A percentile compares a stretch with the other conserved stretches of the same genome.
Conservation (phyloP, 2,113 vertebrate species). For the Carettochelys insculpta region DNA sequence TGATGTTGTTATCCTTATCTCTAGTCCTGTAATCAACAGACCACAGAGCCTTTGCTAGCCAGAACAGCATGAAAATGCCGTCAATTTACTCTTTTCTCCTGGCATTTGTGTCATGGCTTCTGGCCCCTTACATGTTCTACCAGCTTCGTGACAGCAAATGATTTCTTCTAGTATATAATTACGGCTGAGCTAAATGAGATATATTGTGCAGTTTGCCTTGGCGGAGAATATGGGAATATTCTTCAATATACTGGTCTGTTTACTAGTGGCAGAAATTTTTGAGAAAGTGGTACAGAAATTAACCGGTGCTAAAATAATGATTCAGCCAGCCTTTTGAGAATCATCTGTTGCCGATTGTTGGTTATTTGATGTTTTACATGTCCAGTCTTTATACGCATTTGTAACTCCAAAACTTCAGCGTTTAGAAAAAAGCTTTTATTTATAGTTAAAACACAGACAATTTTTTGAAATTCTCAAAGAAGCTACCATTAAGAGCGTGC, state of each 20-base stretch:
- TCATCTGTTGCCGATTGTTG: slow-evolving; percentile 38
- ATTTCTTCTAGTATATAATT: not conserved
- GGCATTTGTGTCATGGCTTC: not conserved
- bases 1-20: not conserved
- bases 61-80: not conserved
- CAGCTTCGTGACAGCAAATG: not conserved
- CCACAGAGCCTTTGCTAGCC: not conserved
- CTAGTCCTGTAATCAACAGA: not conserved
- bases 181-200: not conserved
- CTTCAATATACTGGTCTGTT: not conserved
- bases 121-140: not conserved
- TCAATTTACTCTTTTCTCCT: not conserved
- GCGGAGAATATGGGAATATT: not conserved
- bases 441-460: slow-evolving; percentile 13
- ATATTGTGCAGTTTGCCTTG: not conserved
- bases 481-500: slow-evolving; percentile 10
- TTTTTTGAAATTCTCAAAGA: slow-evolving; percentile 22
- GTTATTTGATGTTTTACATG: slow-evolving; percentile 40
- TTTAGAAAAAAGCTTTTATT: slow-evolving; percentile 37
- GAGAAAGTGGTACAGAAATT: not conserved
- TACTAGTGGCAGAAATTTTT: slow-evolving; percentile 7
- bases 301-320: slow-evolving; percentile 22
- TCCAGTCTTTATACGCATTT: slow-evolving; percentile 23
- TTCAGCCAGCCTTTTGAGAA: slow-evolving; percentile 31
- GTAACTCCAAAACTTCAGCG: slow-evolving; percentile 29